These are phyloP conservation scores for Andrena dorsata DNA, from an alignment of 2,888 invertebrate species.

Conservation along the genomic window DNA sequence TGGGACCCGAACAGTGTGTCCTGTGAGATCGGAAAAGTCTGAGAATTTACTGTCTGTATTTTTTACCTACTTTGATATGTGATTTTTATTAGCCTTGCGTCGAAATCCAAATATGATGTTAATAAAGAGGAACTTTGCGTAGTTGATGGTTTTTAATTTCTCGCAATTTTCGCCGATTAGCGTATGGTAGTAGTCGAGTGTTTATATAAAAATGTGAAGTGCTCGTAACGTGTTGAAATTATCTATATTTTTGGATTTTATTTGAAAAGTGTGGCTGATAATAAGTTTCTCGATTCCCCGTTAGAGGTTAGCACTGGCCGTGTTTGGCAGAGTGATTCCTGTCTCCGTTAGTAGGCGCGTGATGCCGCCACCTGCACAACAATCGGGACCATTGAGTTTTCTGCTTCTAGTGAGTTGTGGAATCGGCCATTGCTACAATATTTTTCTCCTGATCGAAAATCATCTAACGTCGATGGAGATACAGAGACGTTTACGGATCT, in stretches of 20 bases:
- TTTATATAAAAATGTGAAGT: too few species aligned
- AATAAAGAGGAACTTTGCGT: neutral
- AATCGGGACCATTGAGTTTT: constrained; percentile 72
- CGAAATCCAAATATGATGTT: neutral
- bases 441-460: constrained; percentile 65
- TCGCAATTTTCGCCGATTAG: neutral
- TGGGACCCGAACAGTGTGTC: constrained; percentile 77
- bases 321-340: constrained; percentile 40
- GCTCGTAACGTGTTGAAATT: neutral
- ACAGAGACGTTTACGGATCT: constrained; percentile 40
- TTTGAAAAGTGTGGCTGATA: neutral
- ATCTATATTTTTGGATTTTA: neutral
- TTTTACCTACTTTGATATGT: neutral
- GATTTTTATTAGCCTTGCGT: constrained; percentile 1
- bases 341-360: constrained; percentile 50
- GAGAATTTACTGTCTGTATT: constrained; percentile 10
- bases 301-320: constrained; percentile 56
- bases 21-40: constrained; percentile 80
- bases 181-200: too few species aligned
- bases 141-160: neutral
- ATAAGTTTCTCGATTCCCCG: constrained; percentile 27
- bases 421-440: constrained; percentile 79
- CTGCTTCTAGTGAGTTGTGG: constrained; percentile 76
- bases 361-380: constrained; percentile 74
- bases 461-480: constrained; percentile 52